Base-by-base conservation (phyloP, 2,113 vertebrate genomes). In the Malurus cyaneus region DNA sequence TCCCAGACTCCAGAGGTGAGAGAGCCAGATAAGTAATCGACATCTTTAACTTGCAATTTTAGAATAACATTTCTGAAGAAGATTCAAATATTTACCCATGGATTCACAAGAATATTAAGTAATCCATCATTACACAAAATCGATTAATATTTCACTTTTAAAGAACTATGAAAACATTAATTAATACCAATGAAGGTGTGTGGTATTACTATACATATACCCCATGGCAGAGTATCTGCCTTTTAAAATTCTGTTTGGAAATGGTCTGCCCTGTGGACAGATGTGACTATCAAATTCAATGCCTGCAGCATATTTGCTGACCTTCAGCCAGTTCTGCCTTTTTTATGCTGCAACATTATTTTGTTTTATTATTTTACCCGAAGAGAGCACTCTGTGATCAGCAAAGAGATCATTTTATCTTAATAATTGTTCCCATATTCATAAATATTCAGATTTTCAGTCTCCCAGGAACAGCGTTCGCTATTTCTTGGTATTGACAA, bases 391-490 rank as follows among this genome's bases (percentile, higher is more conserved):
- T 36, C 89, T 94, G 71, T 88, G 62, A 96, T 91, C 80, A 94
- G 70, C 73, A 82, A 84, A 96, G 84, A 92, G 42, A 81, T 52
- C 66, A 24, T 92, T 95, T 94, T 89, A 90, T 92, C 73, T 88
- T 93, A 93, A 92, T 89, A 77, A 92, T 81, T 91, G 83, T 79
- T 95, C 65, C 60, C 49, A 65, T 81, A 89, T 92, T 94, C 74
- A 93, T 94, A 96, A 92, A 94, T 95, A 96, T 89, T 92, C 73
- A 89, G 23, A 84, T 86, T 80, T 91, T 77, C 46, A 70, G 72
- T 90, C 91, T 90, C 86, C 32, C 52, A 69, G 89, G 80, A 86
- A 26, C 16, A 65, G 9, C 5, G 2, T 70, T 93, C 62, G 47
- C 23, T 85, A 20, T 73, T 92, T 69, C 62, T 91, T 66, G 12